Conservation (phyloP, 2,797 vertebrate species). For the Tarsius wallacei region DNA sequence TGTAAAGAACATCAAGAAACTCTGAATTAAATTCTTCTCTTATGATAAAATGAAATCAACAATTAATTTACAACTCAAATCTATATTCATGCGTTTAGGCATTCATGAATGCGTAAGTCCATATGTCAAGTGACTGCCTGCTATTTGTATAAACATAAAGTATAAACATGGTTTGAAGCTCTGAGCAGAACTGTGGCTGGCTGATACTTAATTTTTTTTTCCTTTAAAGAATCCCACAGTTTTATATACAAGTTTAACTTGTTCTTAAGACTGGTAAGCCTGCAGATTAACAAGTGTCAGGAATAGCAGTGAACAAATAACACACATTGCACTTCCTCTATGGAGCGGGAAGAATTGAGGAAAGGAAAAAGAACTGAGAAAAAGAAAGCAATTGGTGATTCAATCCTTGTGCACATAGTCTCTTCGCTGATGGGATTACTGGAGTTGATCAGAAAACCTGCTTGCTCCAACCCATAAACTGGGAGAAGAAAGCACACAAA, state of each 20-base stretch:
- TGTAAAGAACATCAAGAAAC: background rate
- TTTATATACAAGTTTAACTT: background rate
- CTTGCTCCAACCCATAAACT: background rate
- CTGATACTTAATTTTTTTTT: background rate
- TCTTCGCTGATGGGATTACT: background rate
- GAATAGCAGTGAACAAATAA: background rate
- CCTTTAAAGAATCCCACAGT: background rate
- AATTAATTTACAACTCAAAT: conserved; percentile 40
- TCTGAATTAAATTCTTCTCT: background rate
- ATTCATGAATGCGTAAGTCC: background rate
- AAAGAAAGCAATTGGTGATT: background rate
- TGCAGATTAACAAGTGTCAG: background rate
- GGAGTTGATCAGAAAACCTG: background rate
- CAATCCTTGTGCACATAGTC: background rate
- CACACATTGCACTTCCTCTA: background rate
- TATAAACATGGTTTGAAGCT: background rate
- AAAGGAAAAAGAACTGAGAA: background rate
- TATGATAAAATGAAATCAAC: conserved; percentile 37
- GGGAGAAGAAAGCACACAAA: background rate
- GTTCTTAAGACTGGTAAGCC: background rate
- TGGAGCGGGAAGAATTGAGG: background rate
- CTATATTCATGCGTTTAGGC: background rate
- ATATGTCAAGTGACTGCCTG: background rate
- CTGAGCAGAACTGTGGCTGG: conserved; percentile 50
- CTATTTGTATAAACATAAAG: conserved; percentile 7